Base-by-base conservation (phyloP, 2,797 vertebrate species). In the Pangasius krempfi region DNA sequence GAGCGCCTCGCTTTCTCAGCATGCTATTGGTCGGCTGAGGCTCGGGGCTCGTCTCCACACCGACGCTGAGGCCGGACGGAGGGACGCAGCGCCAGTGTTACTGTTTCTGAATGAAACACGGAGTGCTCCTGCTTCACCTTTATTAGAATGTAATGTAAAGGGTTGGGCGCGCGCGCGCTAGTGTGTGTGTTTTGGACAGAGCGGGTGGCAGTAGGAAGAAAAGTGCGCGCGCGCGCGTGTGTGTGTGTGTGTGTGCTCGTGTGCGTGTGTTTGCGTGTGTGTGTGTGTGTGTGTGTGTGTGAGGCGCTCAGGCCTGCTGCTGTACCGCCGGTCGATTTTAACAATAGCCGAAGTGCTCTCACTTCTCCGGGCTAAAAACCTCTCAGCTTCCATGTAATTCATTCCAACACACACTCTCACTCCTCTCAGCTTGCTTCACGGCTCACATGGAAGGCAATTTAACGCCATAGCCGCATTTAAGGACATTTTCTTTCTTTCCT, bases 311-410 rank as follows among this genome's bases (percentile, higher is more conserved):
- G 96, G 96, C 96, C 95, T 92, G 92, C 80, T 87, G 54, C 79
- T 82, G 91, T 93, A 88, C 93, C 93, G 95, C 93, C 92, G 4
- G 93, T 96, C 96, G 95, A 96, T 95, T 96, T 96, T 96, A 96
- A 97, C 96, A 97, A 96, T 95, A 96, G 95, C 96, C 93, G 93
- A 84, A 91, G 89, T 27, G 91, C 91, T 85, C 90, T 92, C 90
- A 66, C 89, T 81, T 93, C 82, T 83, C 25, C 86, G 84, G 44
- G 91, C 87, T 40, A 44, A 37, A 84, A 60, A 47, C 30, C 33
- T 88, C 79, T 82, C 79, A 27, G 80, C 33, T 27, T 44, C 58
- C 40, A 91, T 91, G 90, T 88, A 85, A 89, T 33, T 73, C 75
- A 66, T 58, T 30, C 14, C 7, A 13, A 14, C 84, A n/a, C 83